These are phyloP conservation scores for Eurytoma californica DNA, from an alignment of 2,888 invertebrate species.

Conservation along the genomic window DNA sequence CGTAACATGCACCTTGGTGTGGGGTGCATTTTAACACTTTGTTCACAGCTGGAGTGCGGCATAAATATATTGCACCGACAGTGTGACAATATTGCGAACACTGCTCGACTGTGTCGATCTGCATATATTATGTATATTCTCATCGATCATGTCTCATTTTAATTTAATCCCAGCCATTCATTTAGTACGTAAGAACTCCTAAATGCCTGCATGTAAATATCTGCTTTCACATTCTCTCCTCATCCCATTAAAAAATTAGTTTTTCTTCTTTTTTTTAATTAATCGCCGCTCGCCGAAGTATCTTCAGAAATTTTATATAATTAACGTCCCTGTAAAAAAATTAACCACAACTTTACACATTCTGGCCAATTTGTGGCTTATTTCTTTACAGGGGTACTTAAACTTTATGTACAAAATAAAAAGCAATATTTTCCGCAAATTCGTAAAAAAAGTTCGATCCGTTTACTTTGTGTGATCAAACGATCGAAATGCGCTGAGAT, in stretches of 20 bases:
- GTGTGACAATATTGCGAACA: conserved; percentile 59
- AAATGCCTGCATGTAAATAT: conserved; percentile 62
- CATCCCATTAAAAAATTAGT: conserved; percentile 41
- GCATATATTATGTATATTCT: conserved; percentile 58
- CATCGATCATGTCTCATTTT: conserved; percentile 62
- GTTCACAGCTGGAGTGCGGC: conserved; percentile 73
- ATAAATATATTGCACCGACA: conserved; percentile 68
- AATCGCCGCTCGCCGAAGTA: background rate
- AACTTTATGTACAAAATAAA: no score
- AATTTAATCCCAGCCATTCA: conserved; percentile 65
- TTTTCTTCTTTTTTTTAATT: conserved; percentile 51
- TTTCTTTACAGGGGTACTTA: no score
- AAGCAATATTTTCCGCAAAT: no score
- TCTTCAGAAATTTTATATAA: no score
- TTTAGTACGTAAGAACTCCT: conserved; percentile 63
- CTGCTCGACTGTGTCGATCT: conserved; percentile 26
- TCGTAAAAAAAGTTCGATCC: no score
- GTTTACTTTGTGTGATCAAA: no score
- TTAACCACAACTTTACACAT: no score
- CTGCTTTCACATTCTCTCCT: conserved; percentile 18
- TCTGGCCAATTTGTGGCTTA: no score
- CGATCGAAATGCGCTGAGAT: no score
- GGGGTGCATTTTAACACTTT: conserved; percentile 70
- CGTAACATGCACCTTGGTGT: conserved; percentile 65
- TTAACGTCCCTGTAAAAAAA: no score